Percentiles rank a stretch among this genome's conserved stretches.
phyloP scores from a whole-genome alignment of 2,797 vertebrate genomes.

The Poecilia wingei region DNA sequence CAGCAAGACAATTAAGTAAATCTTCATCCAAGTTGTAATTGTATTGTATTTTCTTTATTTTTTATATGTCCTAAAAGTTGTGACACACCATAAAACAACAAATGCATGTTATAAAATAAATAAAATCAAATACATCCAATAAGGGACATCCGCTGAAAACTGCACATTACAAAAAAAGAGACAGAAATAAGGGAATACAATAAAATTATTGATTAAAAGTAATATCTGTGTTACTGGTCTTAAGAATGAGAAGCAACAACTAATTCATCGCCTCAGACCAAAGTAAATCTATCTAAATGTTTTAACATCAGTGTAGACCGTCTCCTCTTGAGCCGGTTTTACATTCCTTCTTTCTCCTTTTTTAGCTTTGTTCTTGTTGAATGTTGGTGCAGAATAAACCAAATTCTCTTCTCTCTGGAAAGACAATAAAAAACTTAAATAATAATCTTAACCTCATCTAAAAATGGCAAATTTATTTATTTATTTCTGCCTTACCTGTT shows the following conservation, averaged over 20 bases:
- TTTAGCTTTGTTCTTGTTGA: too few relatives aligned
- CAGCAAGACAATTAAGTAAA: neutral
- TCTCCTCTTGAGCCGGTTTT: neutral
- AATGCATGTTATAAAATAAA: too few relatives aligned
- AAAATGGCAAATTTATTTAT: neutral
- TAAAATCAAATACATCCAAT: neutral
- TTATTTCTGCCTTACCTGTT: neutral
- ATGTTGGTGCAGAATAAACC: neutral
- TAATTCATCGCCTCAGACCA: neutral
- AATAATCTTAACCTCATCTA: too few relatives aligned
- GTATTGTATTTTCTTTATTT: neutral
- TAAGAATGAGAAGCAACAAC: neutral
- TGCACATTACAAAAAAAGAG: too few relatives aligned
- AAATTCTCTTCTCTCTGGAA: constrained; percentile 1
- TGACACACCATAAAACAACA: too few relatives aligned
- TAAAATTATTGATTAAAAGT: too few relatives aligned
- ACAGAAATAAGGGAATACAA: too few relatives aligned
- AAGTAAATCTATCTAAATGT: neutral
- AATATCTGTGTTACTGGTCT: too few relatives aligned
- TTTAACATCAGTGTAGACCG: neutral
- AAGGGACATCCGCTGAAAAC: neutral
- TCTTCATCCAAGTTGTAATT: neutral
- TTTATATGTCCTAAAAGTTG: too few relatives aligned
- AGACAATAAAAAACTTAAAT: neutral
- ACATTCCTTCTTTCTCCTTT: too few relatives aligned